Conservation (phyloP, 2,888 invertebrate genomes). For the Lapara coniferarum region DNA sequence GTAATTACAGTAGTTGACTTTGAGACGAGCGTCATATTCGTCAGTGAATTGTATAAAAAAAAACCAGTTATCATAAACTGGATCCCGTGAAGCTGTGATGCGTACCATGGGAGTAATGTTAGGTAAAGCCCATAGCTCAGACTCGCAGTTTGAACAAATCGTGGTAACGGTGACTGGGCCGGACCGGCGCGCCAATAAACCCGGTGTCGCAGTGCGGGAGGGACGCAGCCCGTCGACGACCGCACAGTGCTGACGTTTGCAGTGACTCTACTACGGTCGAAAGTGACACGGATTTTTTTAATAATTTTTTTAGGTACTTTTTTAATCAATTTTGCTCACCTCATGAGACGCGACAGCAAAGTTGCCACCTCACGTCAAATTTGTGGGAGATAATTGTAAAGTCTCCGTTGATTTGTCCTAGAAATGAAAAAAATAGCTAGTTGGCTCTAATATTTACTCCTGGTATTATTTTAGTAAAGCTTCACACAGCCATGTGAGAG, state of each 20-base stretch:
- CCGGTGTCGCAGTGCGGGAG: slow-evolving; percentile 19
- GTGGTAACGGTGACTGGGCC: not conserved
- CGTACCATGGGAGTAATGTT: not conserved
- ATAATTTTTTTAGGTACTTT: too few species aligned
- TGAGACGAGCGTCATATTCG: not conserved
- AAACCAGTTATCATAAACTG: not conserved
- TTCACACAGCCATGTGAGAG: too few species aligned
- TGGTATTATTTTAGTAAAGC: too few species aligned
- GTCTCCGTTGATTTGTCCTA: too few species aligned
- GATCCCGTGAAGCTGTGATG: not conserved
- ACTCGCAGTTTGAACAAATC: slow-evolving; percentile 7
- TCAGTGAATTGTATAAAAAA: not conserved
- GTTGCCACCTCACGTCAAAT: too few species aligned
- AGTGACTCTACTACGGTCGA: not conserved
- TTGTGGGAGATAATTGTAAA: too few species aligned
- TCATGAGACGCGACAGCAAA: too few species aligned
- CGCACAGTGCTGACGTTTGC: not conserved
- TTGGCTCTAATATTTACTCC: too few species aligned
- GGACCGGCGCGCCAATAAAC: slow-evolving; percentile 12
- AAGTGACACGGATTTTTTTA: too few species aligned
- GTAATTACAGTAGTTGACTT: too few species aligned
- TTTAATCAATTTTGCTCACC: too few species aligned
- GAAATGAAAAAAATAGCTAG: too few species aligned
- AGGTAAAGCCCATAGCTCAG: not conserved
- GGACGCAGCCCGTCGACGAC: not conserved